phyloP scores from a whole-genome alignment of 1,140 invertebrate genomes.

The Drosophila fuyamai region DNA sequence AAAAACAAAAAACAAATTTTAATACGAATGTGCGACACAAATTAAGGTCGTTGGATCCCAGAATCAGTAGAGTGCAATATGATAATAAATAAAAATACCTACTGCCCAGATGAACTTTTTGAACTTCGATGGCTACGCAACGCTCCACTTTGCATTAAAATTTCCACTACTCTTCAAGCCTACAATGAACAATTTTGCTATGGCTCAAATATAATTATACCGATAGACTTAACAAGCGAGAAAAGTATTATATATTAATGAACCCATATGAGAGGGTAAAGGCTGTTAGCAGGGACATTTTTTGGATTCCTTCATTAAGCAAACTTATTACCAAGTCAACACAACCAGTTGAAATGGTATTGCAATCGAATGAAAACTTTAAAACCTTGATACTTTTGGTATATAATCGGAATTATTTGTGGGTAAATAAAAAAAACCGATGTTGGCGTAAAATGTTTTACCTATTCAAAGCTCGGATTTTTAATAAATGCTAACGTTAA shows the following conservation, averaged over 20 bases:
- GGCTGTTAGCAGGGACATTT: background rate
- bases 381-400: conserved; percentile 62
- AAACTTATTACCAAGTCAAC: conserved; percentile 7
- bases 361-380: conserved; percentile 47
- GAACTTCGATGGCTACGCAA: conserved; percentile 36
- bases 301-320: conserved; percentile 14
- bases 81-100: conserved; percentile 6
- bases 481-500: conserved; percentile 55
- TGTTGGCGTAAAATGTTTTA: conserved; percentile 77
- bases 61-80: conserved; percentile 25
- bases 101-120: conserved; percentile 53
- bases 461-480: conserved; percentile 65
- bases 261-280: conserved; percentile 25
- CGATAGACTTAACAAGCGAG: conserved; percentile 24
- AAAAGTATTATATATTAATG: conserved; percentile 36
- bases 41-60: conserved; percentile 33
- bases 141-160: conserved; percentile 44
- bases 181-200: conserved; percentile 66
- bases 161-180: conserved; percentile 25
- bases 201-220: conserved; percentile 57
- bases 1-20: conserved; percentile 22
- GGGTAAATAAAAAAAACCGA: conserved; percentile 43
- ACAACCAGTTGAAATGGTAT: conserved; percentile 52
- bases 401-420: conserved; percentile 72
- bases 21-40: conserved; percentile 46